A percentile compares a stretch with the other conserved stretches of the same genome.
phyloP scores from a whole-genome alignment of 1,140 invertebrate species.

The Drosophila parabipectinata region DNA sequence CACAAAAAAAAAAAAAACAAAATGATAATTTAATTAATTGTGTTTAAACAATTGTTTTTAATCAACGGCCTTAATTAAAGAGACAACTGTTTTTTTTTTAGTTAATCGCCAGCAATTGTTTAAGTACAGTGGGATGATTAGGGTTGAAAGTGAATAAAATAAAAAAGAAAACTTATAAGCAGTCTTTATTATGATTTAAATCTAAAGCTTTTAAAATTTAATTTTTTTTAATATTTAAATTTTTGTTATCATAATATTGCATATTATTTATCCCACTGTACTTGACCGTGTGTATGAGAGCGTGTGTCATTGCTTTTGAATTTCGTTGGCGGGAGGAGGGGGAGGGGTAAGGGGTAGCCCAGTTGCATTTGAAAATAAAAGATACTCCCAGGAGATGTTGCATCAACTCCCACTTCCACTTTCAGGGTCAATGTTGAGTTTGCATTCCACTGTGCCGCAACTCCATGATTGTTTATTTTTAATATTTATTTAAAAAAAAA shows the following conservation, averaged over 20 bases:
- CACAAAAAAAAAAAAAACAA: constrained; percentile 5
- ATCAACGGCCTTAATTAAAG: background rate
- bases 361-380: constrained; percentile 11
- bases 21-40: constrained; percentile 1
- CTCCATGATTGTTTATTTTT: background rate
- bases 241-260: background rate
- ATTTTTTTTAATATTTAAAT: background rate
- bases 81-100: constrained; percentile 13
- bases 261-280: background rate
- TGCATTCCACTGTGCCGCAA: background rate
- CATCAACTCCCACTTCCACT: too few relatives aligned
- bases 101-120: background rate
- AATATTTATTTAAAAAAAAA: too few relatives aligned
- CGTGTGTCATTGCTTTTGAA: constrained; percentile 37
- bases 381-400: too few relatives aligned
- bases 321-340: background rate
- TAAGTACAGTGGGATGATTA: constrained; percentile 5
- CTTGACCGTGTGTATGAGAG: constrained; percentile 12
- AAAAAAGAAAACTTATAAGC: background rate
- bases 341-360: constrained; percentile 18
- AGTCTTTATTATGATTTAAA: background rate
- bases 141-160: background rate
- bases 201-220: background rate
- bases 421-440: too few relatives aligned
- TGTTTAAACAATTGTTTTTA: background rate